Evolutionary conservation across 92 coral and sea anemone genomes (phyloP), one percentile per base, ranked within the genome.

Genomic region (Epizoanthus ramosus): DNA sequence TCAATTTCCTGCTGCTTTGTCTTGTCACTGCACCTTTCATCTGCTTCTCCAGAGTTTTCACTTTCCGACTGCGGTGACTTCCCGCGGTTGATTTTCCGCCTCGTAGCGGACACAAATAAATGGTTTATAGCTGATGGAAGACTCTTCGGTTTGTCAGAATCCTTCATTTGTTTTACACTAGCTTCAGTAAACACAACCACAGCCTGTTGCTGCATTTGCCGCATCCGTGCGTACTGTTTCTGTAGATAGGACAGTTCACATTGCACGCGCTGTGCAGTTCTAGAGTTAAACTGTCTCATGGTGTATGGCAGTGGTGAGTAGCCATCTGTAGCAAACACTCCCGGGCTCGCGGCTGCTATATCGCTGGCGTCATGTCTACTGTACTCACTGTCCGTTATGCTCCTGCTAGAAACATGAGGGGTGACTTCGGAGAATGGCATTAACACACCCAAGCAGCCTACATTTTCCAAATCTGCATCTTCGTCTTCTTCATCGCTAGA

Each of bases 401-500:
- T 83, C 77, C 87, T 93, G 31, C 74, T 58, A 14, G 91, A 31
- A 60, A 70, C 81, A 13, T 80, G 50, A 41, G 94, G 89, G 59
- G 92, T 57, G 56, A 93, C 68, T 79, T 93, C 98, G 52, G 98
- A 91, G 81, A 93, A 93, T 17, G 99, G 99, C 60, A 94, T 85
- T 57, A 96, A 86, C 69, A 93, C 91, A 14, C 99, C 99, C 39
- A 96, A 80, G 67, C 99, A 96, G 59, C 99, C 95, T 14, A 92
- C 86, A 19, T 90, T 83, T 39, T 94, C 95, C 41, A 92, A 83
- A 66, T 94, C 95, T 16, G 90, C 87, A 6, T 88, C 97, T 57
- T 95, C 98, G 10, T 96, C 99, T 16, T 96, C 99, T 80, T 96
- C 99, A 79, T 96, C 99, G 70, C 99, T 96, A 0, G 99, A 96